Evolutionary conservation across 92 coral and sea anemone genomes (phyloP).

Genomic region (Desmophyllum pertusum): DNA sequence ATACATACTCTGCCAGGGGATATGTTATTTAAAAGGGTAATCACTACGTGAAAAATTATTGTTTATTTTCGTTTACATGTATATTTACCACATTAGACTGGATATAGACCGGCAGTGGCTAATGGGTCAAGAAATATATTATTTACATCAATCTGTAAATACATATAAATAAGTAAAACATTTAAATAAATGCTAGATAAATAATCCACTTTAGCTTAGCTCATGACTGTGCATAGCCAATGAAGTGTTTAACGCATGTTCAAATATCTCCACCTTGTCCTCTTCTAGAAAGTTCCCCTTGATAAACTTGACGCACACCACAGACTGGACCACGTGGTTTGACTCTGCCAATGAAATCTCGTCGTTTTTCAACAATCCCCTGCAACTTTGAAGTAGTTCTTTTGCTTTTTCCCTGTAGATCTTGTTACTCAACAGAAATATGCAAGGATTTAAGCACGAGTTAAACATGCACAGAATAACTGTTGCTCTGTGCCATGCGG

Average conservation of each 20-base stretch:
- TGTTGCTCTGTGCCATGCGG: constrained; percentile 62
- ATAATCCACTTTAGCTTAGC: background rate
- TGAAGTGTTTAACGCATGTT: background rate
- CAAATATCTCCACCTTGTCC: constrained; percentile 4
- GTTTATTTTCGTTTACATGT: no score
- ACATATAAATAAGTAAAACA: background rate
- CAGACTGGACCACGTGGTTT: background rate
- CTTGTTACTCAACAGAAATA: constrained; percentile 65
- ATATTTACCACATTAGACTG: background rate
- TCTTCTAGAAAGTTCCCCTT: background rate
- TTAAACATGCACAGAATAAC: constrained; percentile 61
- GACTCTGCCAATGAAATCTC: background rate
- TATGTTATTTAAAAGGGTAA: background rate
- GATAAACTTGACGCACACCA: background rate
- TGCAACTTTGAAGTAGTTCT: constrained; percentile 29
- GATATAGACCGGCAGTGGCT: no score
- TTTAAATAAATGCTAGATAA: background rate
- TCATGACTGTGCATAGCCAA: background rate
- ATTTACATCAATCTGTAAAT: background rate
- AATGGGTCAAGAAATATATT: no score
- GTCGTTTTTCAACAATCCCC: background rate
- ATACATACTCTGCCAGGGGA: background rate
- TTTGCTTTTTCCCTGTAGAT: constrained; percentile 49
- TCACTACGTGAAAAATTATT: no score
- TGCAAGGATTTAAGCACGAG: constrained; percentile 71